These are phyloP conservation scores for Eupleurogrammus muticus DNA, from an alignment of 2,797 vertebrate species.

Conservation along the genomic window DNA sequence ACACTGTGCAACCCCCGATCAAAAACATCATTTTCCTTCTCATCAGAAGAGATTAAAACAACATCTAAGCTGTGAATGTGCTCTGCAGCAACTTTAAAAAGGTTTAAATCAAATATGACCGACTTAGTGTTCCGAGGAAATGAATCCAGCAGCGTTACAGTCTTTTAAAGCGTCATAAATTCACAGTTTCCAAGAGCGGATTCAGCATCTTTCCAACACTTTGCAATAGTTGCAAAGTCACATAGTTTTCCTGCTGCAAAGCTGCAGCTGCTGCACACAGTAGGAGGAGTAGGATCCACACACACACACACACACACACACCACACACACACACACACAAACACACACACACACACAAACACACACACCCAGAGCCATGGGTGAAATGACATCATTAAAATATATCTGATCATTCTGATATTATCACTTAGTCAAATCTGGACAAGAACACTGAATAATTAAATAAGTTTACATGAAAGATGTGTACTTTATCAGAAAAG, in stretches of 20 bases:
- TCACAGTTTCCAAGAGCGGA: neutral
- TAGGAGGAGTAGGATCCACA: no score
- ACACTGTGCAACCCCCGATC: neutral
- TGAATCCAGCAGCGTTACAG: neutral
- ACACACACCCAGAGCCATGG: slow-evolving; percentile 29
- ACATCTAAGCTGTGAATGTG: neutral
- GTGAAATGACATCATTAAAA: slow-evolving; percentile 20
- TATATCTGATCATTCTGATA: no score
- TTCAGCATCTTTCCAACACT: slow-evolving; percentile 24
- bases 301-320: no score
- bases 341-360: slow-evolving; percentile 41
- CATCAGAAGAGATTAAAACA: neutral
- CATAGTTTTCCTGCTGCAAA: neutral
- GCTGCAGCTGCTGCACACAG: no score
- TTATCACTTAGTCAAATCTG: no score
- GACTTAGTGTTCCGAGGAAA: no score
- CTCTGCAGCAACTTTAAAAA: no score
- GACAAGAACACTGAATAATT: no score
- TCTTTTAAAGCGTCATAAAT: neutral
- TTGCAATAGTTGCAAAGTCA: slow-evolving; percentile 1
- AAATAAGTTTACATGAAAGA: no score
- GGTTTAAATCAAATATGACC: no score
- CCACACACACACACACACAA: no score
- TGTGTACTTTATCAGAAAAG: no score
- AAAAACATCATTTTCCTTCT: neutral